These are phyloP conservation scores for Sinohyriopsis cumingii DNA, from an alignment of 2,888 invertebrate genomes.

Conservation along the genomic window DNA sequence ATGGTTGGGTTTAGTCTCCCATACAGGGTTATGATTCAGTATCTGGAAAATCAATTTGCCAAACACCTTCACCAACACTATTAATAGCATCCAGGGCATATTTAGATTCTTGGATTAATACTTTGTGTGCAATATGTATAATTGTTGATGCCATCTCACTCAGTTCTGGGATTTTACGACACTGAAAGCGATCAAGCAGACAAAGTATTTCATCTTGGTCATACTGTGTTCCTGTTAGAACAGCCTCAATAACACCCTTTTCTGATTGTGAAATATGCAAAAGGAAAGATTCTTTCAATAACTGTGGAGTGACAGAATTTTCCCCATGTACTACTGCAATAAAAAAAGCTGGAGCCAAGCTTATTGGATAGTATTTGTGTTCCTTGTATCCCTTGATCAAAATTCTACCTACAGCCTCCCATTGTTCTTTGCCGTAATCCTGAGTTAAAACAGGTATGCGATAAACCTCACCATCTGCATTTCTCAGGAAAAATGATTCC, in stretches of 20 bases:
- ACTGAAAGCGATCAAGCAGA: conserved; percentile 11
- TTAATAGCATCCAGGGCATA: conserved; percentile 14
- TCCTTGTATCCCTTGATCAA: conserved; percentile 18
- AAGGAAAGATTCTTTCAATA: conserved; percentile 12
- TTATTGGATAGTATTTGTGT: conserved; percentile 13
- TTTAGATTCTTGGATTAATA: conserved; percentile 16
- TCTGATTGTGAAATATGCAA: conserved; percentile 15
- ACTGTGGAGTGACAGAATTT: conserved; percentile 15
- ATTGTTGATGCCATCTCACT: conserved; percentile 2
- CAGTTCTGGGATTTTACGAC: conserved; percentile 3
- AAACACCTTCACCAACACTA: conserved; percentile 2
- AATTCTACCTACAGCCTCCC: conserved; percentile 24
- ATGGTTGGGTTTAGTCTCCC: not conserved
- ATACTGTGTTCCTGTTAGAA: not conserved
- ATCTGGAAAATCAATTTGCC: too few relatives aligned
- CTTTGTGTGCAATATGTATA: conserved; percentile 13
- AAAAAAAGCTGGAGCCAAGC: conserved; percentile 13
- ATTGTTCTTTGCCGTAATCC: conserved; percentile 12
- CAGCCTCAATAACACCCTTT: conserved; percentile 10
- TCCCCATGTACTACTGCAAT: conserved; percentile 16
- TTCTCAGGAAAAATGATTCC: conserved; percentile 11
- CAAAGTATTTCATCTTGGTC: conserved; percentile 6
- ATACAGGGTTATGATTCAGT: too few relatives aligned
- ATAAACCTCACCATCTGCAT: conserved; percentile 16
- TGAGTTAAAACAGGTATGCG: conserved; percentile 12